Evolutionary conservation across 64 coral and sea anemone species (phyloP).

Genomic region (Porites australiensis): DNA sequence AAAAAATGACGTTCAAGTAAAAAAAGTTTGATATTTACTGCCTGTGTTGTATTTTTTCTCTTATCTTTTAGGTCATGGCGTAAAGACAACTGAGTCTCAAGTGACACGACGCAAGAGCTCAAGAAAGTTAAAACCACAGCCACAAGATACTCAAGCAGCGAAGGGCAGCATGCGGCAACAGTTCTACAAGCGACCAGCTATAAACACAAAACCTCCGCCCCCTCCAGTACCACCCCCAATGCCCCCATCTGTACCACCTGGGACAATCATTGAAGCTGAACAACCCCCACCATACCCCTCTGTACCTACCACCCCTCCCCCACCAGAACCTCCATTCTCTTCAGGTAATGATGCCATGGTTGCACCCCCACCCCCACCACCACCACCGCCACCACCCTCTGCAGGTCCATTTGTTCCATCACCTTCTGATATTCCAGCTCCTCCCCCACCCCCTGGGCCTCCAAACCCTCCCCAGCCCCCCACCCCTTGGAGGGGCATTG

Average conservation of each 20-base stretch:
- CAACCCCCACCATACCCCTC: slow-evolving; percentile 5
- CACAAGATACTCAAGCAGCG: neutral
- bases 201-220: slow-evolving; percentile 81
- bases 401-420: slow-evolving; percentile 42
- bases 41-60: neutral
- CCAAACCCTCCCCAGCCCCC: neutral
- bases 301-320: slow-evolving; percentile 1
- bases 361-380: slow-evolving; percentile 67
- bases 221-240: slow-evolving; percentile 93
- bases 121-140: slow-evolving; percentile 41
- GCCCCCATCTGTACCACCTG: slow-evolving; percentile 70
- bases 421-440: neutral
- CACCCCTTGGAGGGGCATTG: slow-evolving; percentile 6
- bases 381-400: slow-evolving; percentile 64
- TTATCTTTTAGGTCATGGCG: slow-evolving; percentile 76
- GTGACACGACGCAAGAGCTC: slow-evolving; percentile 15
- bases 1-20: too few relatives aligned
- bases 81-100: slow-evolving; percentile 66
- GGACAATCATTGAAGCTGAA: neutral
- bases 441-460: neutral
- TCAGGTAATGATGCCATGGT: slow-evolving; percentile 27
- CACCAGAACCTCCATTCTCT: slow-evolving; percentile 40
- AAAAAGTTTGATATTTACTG: too few relatives aligned
- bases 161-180: slow-evolving; percentile 31
- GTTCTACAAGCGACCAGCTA: slow-evolving; percentile 19